These are phyloP conservation scores for Melanerpes aurifrons DNA, from an alignment of 2,113 vertebrate genomes.

Conservation along the genomic window DNA sequence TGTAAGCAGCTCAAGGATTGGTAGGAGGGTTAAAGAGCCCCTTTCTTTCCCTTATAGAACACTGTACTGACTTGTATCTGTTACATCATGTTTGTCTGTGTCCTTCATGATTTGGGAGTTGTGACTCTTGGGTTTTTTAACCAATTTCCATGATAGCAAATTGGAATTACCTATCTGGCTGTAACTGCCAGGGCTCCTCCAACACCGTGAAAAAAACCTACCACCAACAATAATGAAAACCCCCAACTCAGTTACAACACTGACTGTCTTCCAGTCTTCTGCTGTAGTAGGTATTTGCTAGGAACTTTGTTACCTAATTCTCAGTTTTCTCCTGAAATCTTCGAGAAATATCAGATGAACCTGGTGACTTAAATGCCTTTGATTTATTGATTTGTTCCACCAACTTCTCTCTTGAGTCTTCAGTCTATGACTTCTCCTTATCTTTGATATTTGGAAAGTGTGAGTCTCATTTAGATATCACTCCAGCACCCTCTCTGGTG, in stretches of 20 bases:
- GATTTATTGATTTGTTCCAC: conserved; percentile 52
- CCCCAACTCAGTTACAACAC: background rate
- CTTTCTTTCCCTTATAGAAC: background rate
- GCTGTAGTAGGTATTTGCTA: conserved; percentile 13
- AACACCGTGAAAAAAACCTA: background rate
- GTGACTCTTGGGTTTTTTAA: background rate
- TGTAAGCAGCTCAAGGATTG: background rate
- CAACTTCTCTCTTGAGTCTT: conserved; percentile 16
- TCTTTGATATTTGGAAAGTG: conserved; percentile 55
- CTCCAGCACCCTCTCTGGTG: conserved; percentile 25
- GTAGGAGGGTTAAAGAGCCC: background rate
- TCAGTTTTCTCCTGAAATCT: conserved; percentile 28
- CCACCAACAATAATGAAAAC: background rate
- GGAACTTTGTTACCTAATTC: conserved; percentile 25
- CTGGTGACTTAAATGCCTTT: conserved; percentile 30
- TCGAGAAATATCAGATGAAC: conserved; percentile 29
- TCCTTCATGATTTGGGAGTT: background rate
- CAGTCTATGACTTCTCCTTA: conserved; percentile 24
- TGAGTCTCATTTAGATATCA: conserved; percentile 34
- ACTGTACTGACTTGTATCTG: background rate
- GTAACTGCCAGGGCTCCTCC: background rate
- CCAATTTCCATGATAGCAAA: background rate
- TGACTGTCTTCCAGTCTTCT: conserved; percentile 37
- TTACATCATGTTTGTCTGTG: background rate
- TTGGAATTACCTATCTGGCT: background rate